Base-by-base conservation (phyloP, 2,797 vertebrate species). In the Ficedula albicollis region DNA sequence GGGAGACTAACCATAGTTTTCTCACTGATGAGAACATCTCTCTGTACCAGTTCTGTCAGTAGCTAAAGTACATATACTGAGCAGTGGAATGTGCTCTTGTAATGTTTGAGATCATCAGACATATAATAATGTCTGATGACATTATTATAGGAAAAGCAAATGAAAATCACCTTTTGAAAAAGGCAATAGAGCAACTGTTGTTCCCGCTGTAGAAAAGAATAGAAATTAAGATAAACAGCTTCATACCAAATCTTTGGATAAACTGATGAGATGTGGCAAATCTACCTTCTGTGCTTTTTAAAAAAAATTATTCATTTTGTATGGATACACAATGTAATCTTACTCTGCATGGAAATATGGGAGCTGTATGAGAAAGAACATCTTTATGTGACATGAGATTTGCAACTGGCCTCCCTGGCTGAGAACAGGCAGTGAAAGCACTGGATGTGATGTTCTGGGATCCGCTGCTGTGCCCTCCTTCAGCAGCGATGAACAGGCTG, bases 381-480 rank as follows among this genome's bases (percentile, higher is more conserved):
- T 6, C 23, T 79, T 51, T 18, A 32, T 19, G 51, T 19, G 25
- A 68, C 58, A 34, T 0, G 13, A 60, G 44, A 41, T 68, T 78
- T 80, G 32, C 60, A 60, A 16, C 19, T 22, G 34, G 34, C 10
- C 23, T 27, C 51, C 58, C 36, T 82, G 12, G 1, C 9, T 8
- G 13, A 30, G 84, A 59, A 29, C 6, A 25, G 43, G 11, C 69
- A 70, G 55, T 21, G 49, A 59, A 51, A 76, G 63, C 41, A 15
- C 25, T 29, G 84, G 60, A 25, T 5, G 22, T 34, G 60, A 63
- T 22, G 48, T 19, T 62, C 30, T 29, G 38, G 54, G 87, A 84
- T 30, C 19, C 0, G 4, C 68, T 12, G 67, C n/a, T 3, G 13
- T 63, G 58, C 9, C 43, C 63, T 46, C 46, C 0, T 20, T 48